These are phyloP conservation scores for Leucophora obtusa DNA, from an alignment of 2,888 invertebrate genomes.

Conservation along the genomic window DNA sequence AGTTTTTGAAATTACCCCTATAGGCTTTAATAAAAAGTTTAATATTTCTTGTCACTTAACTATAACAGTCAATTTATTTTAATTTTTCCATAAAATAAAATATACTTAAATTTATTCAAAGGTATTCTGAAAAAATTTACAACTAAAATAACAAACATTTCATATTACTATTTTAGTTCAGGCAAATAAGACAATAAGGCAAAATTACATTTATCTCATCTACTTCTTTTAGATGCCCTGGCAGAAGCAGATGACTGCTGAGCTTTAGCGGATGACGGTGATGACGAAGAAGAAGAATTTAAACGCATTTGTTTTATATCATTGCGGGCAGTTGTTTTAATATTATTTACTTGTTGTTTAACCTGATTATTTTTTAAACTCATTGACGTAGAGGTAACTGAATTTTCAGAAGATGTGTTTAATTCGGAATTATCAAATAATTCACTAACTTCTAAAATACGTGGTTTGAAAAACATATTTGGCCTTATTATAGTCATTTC, in stretches of 20 bases:
- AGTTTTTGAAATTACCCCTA: too few species aligned
- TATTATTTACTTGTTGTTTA: constrained; percentile 73
- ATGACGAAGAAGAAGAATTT: constrained; percentile 54
- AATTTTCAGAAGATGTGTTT: background rate
- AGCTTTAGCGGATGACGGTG: constrained; percentile 16
- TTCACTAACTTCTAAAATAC: constrained; percentile 83
- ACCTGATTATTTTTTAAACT: constrained; percentile 69
- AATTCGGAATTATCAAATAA: constrained; percentile 79
- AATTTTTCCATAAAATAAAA: background rate
- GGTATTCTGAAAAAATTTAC: constrained; percentile 40
- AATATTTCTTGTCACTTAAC: background rate
- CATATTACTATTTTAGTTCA: constrained; percentile 31
- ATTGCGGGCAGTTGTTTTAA: constrained; percentile 71
- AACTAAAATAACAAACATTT: constrained; percentile 46
- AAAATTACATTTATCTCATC: constrained; percentile 66
- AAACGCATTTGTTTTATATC: constrained; percentile 74
- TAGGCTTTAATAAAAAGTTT: too few species aligned
- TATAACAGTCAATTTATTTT: background rate
- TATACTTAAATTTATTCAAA: background rate
- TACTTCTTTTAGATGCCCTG: constrained; percentile 66
- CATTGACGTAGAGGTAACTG: constrained; percentile 41
- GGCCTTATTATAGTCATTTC: constrained; percentile 74
- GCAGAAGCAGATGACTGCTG: background rate
- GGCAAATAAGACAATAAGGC: constrained; percentile 31
- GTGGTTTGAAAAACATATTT: constrained; percentile 78